Evolutionary conservation across 2,113 vertebrate species (phyloP).

Genomic region (Oryctolagus cuniculus): mOryCun1.1 NC_091453.1:93060001-93060500

Average conservation of each 20-base stretch:
- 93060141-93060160: slow-evolving; percentile 47
- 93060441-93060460: slow-evolving; percentile 2
- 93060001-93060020: slow-evolving; percentile 27
- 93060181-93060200: slow-evolving; percentile 44
- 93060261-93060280: slow-evolving; percentile 44
- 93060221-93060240: not conserved
- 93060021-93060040: not conserved
- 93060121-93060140: not conserved
- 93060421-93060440: slow-evolving; percentile 48
- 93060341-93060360: slow-evolving; percentile 42
- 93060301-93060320: not conserved
- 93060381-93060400: not conserved
- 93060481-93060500: slow-evolving; percentile 49
- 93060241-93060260: slow-evolving; percentile 51
- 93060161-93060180: slow-evolving; percentile 5
- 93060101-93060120: slow-evolving; percentile 8
- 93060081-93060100: not conserved
- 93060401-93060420: slow-evolving; percentile 36
- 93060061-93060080: not conserved
- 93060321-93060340: slow-evolving; percentile 14
- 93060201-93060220: slow-evolving; percentile 27
- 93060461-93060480: slow-evolving; percentile 49
- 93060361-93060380: not conserved
- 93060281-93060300: not conserved
- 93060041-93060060: not conserved